Evolutionary conservation across 2,888 invertebrate genomes (phyloP).

Genomic region (Charanyca ferruginea): DNA sequence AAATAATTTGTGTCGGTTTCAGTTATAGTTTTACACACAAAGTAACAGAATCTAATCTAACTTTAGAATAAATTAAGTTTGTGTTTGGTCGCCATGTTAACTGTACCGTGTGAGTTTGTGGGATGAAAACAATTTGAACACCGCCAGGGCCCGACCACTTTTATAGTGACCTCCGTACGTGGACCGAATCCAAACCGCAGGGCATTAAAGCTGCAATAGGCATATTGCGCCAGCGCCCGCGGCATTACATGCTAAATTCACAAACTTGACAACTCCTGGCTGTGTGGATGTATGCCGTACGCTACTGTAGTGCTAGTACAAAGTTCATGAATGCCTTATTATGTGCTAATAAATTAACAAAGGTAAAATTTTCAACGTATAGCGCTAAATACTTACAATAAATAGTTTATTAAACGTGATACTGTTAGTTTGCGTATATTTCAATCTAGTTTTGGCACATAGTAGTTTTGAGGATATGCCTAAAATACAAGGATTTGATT

Average conservation of each 20-base stretch:
- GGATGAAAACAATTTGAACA: conserved; percentile 85
- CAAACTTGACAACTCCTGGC: conserved; percentile 73
- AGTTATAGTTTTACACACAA: conserved; percentile 58
- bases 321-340: conserved; percentile 24
- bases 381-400: too few relatives aligned
- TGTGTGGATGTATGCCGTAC: conserved; percentile 40
- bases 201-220: conserved; percentile 83
- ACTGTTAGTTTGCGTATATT: background rate
- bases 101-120: conserved; percentile 77
- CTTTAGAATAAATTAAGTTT: conserved; percentile 71
- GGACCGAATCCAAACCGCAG: conserved; percentile 86
- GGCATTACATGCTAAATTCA: conserved; percentile 74
- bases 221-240: conserved; percentile 76
- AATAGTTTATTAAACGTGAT: background rate
- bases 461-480: background rate
- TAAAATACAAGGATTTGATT: conserved; percentile 1
- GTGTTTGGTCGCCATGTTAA: conserved; percentile 71
- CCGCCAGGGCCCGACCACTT: conserved; percentile 80
- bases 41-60: conserved; percentile 65
- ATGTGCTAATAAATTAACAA: conserved; percentile 19
- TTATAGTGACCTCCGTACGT: conserved; percentile 83
- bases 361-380: conserved; percentile 3
- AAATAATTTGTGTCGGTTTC: conserved; percentile 45
- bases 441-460: conserved; percentile 10
- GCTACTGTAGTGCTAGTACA: conserved; percentile 28